Evolutionary conservation across 92 coral and sea anemone genomes (phyloP), one percentile per base, ranked within the genome.

Genomic region (Bergia puertoricense): DNA sequence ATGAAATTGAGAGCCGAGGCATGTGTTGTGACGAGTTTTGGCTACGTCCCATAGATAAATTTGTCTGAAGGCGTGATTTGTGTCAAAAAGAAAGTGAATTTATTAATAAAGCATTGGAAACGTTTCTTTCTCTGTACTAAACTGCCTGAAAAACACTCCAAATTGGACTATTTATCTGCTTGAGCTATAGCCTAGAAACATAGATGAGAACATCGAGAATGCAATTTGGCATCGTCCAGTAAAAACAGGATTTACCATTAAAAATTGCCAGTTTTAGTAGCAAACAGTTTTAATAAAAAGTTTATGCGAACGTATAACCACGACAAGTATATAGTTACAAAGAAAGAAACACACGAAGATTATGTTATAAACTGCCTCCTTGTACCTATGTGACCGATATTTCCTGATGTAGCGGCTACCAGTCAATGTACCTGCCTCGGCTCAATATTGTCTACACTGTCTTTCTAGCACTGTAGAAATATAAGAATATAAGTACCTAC

Each of bases 1-100:
- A 95, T 46, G 98, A 95, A 80, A 95, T 89, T 15, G 98, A 95
- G 79, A 95, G 92, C 83, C 98, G 98, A 90, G 96, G 92, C 96
- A 79, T 82, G 84, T 62, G 80, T 22, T 86, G 65, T 69, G 93
- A 46, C 88, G 80, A 9, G 85, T 95, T 92, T 78, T 93, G 95
- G 92, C 94, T 95, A 91, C 89, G 93, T 85, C 93, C 94, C 92
- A 94, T 84, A 79, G 98, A 91, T 76, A 93, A 90, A 85, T 91
- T 88, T 46, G 89, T 86, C 97, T 94, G 90, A 77, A 85, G 80
- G 77, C 23, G 73, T 57, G 86, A 85, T 78, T 77, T 38, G 62
- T 71, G 69, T 57, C 57, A 7, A 80, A 65, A 41, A 20, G 45
- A 50, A 83, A 74, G 74, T 56, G 41, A 71, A 69, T 22, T 44